phyloP scores from a whole-genome alignment of 2,113 vertebrate species.

The Carassius gibelio region DNA sequence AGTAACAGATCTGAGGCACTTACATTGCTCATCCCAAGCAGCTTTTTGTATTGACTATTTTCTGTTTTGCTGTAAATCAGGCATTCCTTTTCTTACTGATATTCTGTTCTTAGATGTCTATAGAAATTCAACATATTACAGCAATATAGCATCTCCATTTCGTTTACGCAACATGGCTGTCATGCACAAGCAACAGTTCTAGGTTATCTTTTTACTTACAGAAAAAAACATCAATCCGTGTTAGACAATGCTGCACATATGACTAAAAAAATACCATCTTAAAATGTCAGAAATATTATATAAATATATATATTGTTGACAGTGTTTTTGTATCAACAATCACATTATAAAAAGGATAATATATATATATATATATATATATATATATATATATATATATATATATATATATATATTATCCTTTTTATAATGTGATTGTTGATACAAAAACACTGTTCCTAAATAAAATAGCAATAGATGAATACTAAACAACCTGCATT shows the following conservation, averaged over 20 bases:
- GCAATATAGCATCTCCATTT: not conserved
- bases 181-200: not conserved
- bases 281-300: not conserved
- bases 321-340: not conserved
- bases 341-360: too few relatives aligned
- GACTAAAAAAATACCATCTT: not conserved
- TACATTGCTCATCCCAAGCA: not conserved
- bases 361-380: not conserved
- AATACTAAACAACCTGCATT: too few relatives aligned
- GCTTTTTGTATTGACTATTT: not conserved
- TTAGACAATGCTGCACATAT: not conserved
- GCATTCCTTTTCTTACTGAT: not conserved
- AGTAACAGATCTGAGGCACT: conserved; percentile 14
- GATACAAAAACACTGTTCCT: not conserved
- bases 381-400: not conserved
- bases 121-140: not conserved
- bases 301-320: too few relatives aligned
- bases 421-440: too few relatives aligned
- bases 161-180: not conserved
- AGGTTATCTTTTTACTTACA: not conserved
- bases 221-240: too few relatives aligned
- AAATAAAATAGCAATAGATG: not conserved
- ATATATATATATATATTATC: not conserved
- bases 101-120: not conserved
- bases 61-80: not conserved